Conservation (phyloP, 2,113 vertebrate genomes). For the Phyllostomus discolor region DNA sequence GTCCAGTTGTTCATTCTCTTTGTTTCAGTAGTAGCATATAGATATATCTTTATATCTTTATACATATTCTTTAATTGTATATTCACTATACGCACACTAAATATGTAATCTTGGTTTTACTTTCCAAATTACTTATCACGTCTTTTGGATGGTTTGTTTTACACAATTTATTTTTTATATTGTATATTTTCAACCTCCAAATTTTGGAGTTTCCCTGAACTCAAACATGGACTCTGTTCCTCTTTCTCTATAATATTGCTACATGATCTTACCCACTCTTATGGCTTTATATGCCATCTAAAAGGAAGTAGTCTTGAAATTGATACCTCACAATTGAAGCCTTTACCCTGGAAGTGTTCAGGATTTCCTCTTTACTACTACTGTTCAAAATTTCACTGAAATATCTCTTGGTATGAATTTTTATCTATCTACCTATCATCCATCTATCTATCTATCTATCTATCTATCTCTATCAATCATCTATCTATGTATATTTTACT, state of each 20-base stretch:
- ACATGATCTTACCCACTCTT: neutral
- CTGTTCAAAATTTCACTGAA: neutral
- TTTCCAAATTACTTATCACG: neutral
- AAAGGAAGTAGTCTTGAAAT: neutral
- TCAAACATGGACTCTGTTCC: neutral
- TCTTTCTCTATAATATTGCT: neutral
- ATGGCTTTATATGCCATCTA: neutral
- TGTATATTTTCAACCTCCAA: neutral
- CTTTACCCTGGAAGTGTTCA: neutral
- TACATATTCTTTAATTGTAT: neutral
- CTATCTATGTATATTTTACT: no score
- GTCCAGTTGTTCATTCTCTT: neutral
- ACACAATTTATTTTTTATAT: neutral
- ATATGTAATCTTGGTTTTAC: neutral
- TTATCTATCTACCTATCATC: neutral
- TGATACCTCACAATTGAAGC: neutral
- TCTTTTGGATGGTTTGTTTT: neutral
- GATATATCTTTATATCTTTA: neutral
- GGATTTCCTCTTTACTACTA: neutral
- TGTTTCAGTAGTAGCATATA: neutral
- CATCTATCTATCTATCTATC: neutral
- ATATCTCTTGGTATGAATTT: neutral
- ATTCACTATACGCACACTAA: neutral
- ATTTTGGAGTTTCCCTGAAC: neutral
- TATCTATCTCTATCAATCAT: no score